Evolutionary conservation across 1,140 invertebrate species (phyloP).

Genomic region (Chrysopa pallens): DNA sequence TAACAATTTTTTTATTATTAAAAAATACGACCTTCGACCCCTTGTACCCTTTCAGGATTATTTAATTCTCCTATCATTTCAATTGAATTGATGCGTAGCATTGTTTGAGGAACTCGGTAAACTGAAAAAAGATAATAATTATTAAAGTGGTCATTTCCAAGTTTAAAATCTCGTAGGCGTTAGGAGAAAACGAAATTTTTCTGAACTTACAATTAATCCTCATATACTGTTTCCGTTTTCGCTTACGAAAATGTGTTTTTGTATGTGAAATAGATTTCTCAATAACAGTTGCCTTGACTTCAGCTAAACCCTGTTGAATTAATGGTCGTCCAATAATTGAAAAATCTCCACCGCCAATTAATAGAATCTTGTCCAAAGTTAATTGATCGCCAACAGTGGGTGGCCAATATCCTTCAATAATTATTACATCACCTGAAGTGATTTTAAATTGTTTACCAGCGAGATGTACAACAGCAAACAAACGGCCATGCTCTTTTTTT

Average conservation of each 20-base stretch:
- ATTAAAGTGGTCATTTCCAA: background rate
- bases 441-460: constrained; percentile 75
- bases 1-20: background rate
- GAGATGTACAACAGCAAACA: constrained; percentile 75
- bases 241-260: constrained; percentile 56
- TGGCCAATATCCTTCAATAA: constrained; percentile 69
- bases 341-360: constrained; percentile 72
- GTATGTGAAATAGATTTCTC: constrained; percentile 78
- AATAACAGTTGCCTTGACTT: constrained; percentile 69
- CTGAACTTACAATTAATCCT: constrained; percentile 47
- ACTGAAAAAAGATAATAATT: constrained; percentile 26
- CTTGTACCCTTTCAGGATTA: constrained; percentile 5
- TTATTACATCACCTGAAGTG: constrained; percentile 69
- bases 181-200: too few species aligned
- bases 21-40: background rate
- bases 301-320: constrained; percentile 52
- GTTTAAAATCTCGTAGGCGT: too few species aligned
- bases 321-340: constrained; percentile 69
- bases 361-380: constrained; percentile 65
- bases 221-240: constrained; percentile 55
- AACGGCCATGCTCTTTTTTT: constrained; percentile 37
- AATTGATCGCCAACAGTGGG: constrained; percentile 69
- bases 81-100: constrained; percentile 56
- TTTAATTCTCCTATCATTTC: constrained; percentile 26
- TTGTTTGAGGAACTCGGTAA: constrained; percentile 45